Percentiles rank a stretch among this genome's conserved stretches.
These are phyloP conservation scores for Aselliscus stoliczkanus DNA, from an alignment of 2,797 vertebrate genomes.

Conservation along the genomic window DNA sequence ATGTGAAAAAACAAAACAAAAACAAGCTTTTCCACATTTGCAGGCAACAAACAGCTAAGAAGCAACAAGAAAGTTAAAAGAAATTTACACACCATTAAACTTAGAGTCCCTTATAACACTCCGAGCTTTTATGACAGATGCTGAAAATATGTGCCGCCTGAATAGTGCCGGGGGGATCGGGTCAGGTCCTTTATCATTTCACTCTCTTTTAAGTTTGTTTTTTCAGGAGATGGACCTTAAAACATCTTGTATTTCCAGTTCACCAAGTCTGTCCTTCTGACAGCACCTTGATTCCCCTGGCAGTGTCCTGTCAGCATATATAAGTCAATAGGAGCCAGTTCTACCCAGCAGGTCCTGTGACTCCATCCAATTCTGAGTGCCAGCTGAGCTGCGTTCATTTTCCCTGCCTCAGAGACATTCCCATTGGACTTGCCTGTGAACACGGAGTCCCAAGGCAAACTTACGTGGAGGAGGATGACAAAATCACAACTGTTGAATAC, in stretches of 20 bases:
- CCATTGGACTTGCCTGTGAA: not conserved
- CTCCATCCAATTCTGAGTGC: not conserved
- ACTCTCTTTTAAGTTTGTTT: conserved; percentile 29
- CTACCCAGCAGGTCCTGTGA: not conserved
- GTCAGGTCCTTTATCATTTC: conserved; percentile 19
- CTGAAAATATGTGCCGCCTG: conserved; percentile 13
- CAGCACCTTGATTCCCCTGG: not conserved
- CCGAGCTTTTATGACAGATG: conserved; percentile 58
- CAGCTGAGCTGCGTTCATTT: not conserved
- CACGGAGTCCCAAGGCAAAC: not conserved
- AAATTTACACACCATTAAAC: conserved; percentile 53
- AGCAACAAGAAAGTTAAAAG: conserved; percentile 49
- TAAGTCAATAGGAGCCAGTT: conserved; percentile 24
- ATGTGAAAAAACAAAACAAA: not conserved
- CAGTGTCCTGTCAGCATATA: conserved; percentile 14
- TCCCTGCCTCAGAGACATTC: not conserved
- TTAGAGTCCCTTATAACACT: not conserved
- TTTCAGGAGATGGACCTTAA: conserved; percentile 45
- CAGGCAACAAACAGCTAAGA: conserved; percentile 32
- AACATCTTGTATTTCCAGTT: not conserved
- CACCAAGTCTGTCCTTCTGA: not conserved
- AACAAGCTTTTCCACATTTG: conserved; percentile 10
- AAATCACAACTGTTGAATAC: not conserved
- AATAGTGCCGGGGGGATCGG: conserved; percentile 1
- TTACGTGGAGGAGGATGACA: not conserved